A percentile compares a stretch with the other conserved stretches of the same genome.
phyloP scores from a whole-genome alignment of 2,888 invertebrate species.

The Melangyna quadrimaculata region DNA sequence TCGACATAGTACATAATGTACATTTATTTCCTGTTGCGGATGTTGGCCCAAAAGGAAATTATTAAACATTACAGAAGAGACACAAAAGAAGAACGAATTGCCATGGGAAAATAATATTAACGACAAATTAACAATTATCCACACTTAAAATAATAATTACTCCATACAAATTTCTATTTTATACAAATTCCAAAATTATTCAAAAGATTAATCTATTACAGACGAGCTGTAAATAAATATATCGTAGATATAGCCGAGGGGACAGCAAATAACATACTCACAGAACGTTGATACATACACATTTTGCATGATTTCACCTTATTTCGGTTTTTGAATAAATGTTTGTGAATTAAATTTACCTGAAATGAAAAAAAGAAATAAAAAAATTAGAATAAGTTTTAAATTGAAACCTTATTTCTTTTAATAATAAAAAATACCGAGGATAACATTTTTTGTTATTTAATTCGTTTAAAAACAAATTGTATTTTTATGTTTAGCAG shows the following conservation, averaged over 20 bases:
- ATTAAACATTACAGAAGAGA: not conserved
- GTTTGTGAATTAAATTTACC: slow-evolving; percentile 23
- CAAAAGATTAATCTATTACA: not conserved
- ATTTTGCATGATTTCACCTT: slow-evolving; percentile 19
- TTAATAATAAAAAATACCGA: slow-evolving; percentile 19
- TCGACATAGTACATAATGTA: not conserved
- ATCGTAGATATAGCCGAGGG: too few species aligned
- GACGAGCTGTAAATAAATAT: not conserved
- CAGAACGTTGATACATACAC: not conserved
- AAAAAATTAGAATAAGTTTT: slow-evolving; percentile 12
- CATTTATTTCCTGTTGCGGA: slow-evolving; percentile 42
- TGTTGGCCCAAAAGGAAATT: slow-evolving; percentile 52
- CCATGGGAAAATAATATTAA: slow-evolving; percentile 37
- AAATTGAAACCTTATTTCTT: slow-evolving; percentile 29
- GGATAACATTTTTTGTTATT: not conserved
- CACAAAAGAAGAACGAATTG: not conserved
- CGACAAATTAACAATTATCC: slow-evolving; percentile 13
- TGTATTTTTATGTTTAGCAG: slow-evolving; percentile 26
- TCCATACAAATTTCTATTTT: not conserved
- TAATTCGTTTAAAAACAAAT: slow-evolving; percentile 10
- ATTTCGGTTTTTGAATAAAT: slow-evolving; percentile 3
- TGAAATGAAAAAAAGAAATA: slow-evolving; percentile 43
- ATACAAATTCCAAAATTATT: not conserved
- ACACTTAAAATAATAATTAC: not conserved
- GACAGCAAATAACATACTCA: slow-evolving; percentile 22